Base-by-base conservation (phyloP, 2,888 invertebrate species). In the Noctuana brunneofusca region DNA sequence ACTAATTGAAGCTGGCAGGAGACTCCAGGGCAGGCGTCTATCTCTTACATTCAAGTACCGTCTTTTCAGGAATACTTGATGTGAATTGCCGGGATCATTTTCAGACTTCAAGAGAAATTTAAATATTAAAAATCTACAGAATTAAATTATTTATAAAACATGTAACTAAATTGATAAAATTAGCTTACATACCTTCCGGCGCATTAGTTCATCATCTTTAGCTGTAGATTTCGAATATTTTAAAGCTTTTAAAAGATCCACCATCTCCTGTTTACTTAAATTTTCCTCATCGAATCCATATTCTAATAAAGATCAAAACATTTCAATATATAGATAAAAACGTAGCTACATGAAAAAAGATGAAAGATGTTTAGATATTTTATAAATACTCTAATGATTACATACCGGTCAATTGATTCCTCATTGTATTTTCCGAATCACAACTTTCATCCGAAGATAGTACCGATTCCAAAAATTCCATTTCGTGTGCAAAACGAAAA, bases 21-120 rank as follows among this genome's bases (percentile, higher is more conserved):
- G 68, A 64, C 91, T 86, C 91, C 91, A 91, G n/a, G 91, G 91
- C 81, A 91, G 77, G 35, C 91, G 76, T 65, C 88, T 83, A 55
- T 91, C 91, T 69, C 73, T 80, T 0, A 90, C 91, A 76, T 90
- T 85, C 49, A 86, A 65, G 69, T 81, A 86, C 6, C 81, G 76
- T 63, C 90, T 81, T 68, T 86, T 87, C 80, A 90, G 76, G 38
- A 69, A 65, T n/a, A 75, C 77, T 65, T 79, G 84, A 57, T 79
- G 68, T 27, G 76, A 65, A 12, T 35, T 1, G 6, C 6, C 35
- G 1, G 6, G 3, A n/a, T 35, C 35, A 12, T 12, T 2, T 30
- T 30, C n/a, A 1, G 16, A 9, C 16, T 41, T 8, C 16, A 16
- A 16, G 6, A 59, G 41, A 27, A 66, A 62, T 30, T n/a, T n/a